Evolutionary conservation across 1,140 invertebrate species (phyloP).

Genomic region (Lycorma delicatula): DNA sequence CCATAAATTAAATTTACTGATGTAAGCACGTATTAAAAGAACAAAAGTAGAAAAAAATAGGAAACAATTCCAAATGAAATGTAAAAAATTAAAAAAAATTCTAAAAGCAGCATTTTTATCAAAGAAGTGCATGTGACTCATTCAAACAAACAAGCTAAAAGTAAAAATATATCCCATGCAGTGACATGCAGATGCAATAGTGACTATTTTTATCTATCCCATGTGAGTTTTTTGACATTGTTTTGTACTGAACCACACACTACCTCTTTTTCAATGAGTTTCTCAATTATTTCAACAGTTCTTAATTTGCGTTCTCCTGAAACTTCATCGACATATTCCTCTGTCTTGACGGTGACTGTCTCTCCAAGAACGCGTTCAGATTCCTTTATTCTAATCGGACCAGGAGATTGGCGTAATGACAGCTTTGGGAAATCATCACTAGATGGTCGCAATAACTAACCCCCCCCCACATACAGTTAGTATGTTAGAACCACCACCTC

Average conservation of each 20-base stretch:
- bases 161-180: not conserved
- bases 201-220: too few species aligned
- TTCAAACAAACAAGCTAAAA: not conserved
- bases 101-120: not conserved
- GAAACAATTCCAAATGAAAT: not conserved
- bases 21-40: too few species aligned
- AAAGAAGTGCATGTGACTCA: not conserved
- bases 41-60: not conserved
- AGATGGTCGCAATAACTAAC: constrained; percentile 44
- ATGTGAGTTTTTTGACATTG: not conserved
- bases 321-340: constrained; percentile 76
- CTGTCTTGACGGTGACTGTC: constrained; percentile 74
- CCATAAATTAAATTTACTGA: too few species aligned
- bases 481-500: constrained; percentile 2
- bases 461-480: too few species aligned
- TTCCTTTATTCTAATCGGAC: constrained; percentile 71
- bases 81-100: not conserved
- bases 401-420: constrained; percentile 69
- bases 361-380: constrained; percentile 81
- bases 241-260: constrained; percentile 22
- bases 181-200: constrained; percentile 6
- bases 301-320: constrained; percentile 76
- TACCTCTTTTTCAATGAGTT: constrained; percentile 93
- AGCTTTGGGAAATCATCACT: constrained; percentile 68
- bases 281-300: constrained; percentile 88